These are phyloP conservation scores for Marmota flaviventris DNA, from an alignment of 2,113 vertebrate genomes.

Conservation along the genomic window DNA sequence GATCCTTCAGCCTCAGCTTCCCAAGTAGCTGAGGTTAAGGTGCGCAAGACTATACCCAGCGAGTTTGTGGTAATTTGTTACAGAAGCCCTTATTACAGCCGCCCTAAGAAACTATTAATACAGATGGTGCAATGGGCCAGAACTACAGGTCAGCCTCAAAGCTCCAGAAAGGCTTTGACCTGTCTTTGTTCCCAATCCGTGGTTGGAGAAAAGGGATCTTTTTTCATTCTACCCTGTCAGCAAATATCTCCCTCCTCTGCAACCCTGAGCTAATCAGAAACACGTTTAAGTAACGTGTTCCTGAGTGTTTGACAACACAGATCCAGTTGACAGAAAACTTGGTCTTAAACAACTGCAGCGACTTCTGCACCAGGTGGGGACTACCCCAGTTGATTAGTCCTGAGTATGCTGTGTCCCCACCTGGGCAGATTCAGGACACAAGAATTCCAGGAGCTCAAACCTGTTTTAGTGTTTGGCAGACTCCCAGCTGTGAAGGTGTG, in stretches of 20 bases:
- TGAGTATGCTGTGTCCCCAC: constrained; percentile 16
- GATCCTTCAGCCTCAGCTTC: not conserved
- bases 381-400: not conserved
- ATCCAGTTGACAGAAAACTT: constrained; percentile 9
- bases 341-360: not conserved
- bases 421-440: constrained; percentile 22
- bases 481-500: constrained; percentile 29
- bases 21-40: not conserved
- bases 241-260: not conserved
- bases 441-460: constrained; percentile 52
- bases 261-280: not conserved
- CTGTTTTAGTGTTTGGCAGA: constrained; percentile 70
- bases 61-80: constrained; percentile 3
- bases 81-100: not conserved
- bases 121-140: not conserved
- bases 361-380: not conserved
- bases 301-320: constrained; percentile 2
- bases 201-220: not conserved
- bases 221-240: not conserved
- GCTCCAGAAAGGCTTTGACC: not conserved
- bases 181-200: not conserved
- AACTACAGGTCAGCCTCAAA: constrained; percentile 4
- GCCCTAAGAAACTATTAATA: not conserved
- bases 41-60: too few species aligned
- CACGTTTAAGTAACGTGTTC: not conserved